Conservation (phyloP, 2,797 vertebrate species). For the Premnoplex brunnescens region DNA sequence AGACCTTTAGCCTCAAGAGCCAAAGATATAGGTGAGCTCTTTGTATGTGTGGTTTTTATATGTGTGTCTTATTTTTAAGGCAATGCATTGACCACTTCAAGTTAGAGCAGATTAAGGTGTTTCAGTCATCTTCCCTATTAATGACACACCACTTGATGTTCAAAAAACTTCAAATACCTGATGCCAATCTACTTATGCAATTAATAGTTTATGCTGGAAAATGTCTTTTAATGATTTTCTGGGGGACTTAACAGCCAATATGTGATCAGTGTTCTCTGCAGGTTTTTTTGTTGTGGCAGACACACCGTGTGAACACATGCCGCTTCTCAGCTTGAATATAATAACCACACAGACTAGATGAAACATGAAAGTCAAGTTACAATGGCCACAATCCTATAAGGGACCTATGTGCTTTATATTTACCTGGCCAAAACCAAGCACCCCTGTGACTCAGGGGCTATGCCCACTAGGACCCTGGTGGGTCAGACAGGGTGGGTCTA, state of each 20-base stretch:
- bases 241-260: neutral
- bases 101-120: neutral
- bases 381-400: neutral
- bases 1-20: conserved; percentile 86
- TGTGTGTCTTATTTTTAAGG: neutral
- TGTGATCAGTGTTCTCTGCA: neutral
- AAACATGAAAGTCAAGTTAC: neutral
- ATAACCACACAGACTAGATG: neutral
- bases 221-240: neutral
- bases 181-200: neutral
- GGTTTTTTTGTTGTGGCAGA: neutral
- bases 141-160: neutral
- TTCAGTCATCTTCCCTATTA: neutral
- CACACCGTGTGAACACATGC: neutral
- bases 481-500: neutral
- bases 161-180: neutral
- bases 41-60: neutral
- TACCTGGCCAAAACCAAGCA: neutral
- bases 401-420: neutral
- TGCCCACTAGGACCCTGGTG: neutral
- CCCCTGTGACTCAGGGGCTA: neutral
- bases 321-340: neutral
- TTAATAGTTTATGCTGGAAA: neutral
- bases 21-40: conserved; percentile 89
- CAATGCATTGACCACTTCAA: neutral